A percentile compares a stretch with the other conserved stretches of the same genome.
These are phyloP conservation scores for Gastrophysa polygoni DNA, from an alignment of 2,888 invertebrate genomes.

Conservation along the genomic window DNA sequence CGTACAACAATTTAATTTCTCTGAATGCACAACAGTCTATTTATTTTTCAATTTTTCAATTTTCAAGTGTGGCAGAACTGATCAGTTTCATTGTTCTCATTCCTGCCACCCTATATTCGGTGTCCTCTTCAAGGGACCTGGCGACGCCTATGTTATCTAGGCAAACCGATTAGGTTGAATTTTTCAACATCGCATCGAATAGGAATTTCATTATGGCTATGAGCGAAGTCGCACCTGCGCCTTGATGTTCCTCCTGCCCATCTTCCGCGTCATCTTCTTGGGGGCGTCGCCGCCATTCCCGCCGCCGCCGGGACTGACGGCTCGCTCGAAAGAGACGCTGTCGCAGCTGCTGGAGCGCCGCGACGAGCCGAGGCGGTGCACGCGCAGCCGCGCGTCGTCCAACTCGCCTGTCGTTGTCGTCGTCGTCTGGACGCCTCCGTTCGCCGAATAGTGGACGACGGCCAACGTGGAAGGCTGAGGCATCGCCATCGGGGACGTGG, in stretches of 20 bases:
- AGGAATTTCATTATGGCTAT: no score
- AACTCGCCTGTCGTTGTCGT: slow-evolving; percentile 54
- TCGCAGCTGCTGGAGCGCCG: slow-evolving; percentile 60
- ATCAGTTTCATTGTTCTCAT: no score
- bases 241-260: slow-evolving; percentile 90
- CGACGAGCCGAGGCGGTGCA: slow-evolving; percentile 51
- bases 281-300: slow-evolving; percentile 56
- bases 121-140: no score
- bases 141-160: no score
- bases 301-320: slow-evolving; percentile 58
- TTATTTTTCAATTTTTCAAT: no score
- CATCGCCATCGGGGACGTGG: slow-evolving; percentile 50
- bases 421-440: slow-evolving; percentile 67
- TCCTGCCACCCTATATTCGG: no score
- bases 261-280: slow-evolving; percentile 64
- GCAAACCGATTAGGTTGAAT: no score
- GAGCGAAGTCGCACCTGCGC: slow-evolving; percentile 63
- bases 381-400: slow-evolving; percentile 66
- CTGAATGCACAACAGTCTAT: no score
- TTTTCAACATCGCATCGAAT: no score
- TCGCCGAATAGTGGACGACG: slow-evolving; percentile 68
- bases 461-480: slow-evolving; percentile 60
- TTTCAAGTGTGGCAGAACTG: no score
- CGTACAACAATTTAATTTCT: no score
- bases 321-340: slow-evolving; percentile 53